Conservation (phyloP, 2,113 vertebrate genomes). For the Gymnocephalus cernua region DNA sequence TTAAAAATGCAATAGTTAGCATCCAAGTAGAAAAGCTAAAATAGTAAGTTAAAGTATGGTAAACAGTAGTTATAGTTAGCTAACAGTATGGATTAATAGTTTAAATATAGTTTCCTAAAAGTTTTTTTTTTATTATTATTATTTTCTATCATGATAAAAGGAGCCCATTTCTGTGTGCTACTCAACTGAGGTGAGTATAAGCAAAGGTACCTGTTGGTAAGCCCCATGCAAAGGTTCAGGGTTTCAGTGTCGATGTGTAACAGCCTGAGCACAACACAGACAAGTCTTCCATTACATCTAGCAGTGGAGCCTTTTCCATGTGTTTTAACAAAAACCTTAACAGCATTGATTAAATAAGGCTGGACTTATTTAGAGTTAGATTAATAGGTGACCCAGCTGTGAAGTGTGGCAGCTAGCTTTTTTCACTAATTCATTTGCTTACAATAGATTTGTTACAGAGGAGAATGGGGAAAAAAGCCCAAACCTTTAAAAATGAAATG, state of each 20-base stretch:
- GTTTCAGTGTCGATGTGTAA: not conserved
- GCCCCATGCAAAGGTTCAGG: not conserved
- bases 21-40: not conserved
- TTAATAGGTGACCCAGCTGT: not conserved
- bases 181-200: not conserved
- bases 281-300: not conserved
- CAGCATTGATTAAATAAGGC: not conserved
- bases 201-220: not conserved
- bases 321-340: constrained; percentile 10
- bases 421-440: not conserved
- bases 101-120: not conserved
- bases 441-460: not conserved
- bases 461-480: not conserved
- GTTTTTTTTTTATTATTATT: too few species aligned
- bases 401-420: not conserved
- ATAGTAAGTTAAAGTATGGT: not conserved
- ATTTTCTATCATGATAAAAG: not conserved
- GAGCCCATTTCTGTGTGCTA: not conserved
- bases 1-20: not conserved
- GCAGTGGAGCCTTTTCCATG: not conserved
- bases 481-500: not conserved
- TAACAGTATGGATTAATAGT: not conserved
- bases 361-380: constrained; percentile 11
- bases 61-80: not conserved
- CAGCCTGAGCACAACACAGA: not conserved